Evolutionary conservation across 2,888 invertebrate genomes (phyloP).

Genomic region (Drosophila affinis): DNA sequence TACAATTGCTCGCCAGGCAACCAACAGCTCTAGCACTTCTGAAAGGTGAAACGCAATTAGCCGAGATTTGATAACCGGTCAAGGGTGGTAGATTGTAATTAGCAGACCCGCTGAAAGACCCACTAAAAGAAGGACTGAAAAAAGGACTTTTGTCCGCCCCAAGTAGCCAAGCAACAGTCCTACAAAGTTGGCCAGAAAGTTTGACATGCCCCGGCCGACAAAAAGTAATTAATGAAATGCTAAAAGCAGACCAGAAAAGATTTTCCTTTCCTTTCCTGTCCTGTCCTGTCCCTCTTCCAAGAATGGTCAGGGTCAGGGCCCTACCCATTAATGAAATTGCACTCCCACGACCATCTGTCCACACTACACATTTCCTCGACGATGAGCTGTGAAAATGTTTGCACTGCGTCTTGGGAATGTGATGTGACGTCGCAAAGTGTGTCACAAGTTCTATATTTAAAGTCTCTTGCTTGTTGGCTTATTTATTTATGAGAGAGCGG

Average conservation of each 20-base stretch:
- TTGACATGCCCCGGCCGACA: slow-evolving; percentile 17
- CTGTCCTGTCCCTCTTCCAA: not conserved
- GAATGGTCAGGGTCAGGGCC: not conserved
- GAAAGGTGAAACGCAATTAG: slow-evolving; percentile 56
- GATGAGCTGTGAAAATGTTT: slow-evolving; percentile 13
- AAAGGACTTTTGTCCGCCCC: no score
- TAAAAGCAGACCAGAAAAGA: slow-evolving; percentile 30
- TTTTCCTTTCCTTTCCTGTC: not conserved
- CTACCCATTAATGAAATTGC: slow-evolving; percentile 25
- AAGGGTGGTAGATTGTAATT: slow-evolving; percentile 23
- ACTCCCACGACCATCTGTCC: slow-evolving; percentile 13
- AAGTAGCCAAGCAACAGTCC: slow-evolving; percentile 4
- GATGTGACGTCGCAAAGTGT: not conserved
- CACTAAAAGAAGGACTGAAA: not conserved
- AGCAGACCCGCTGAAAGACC: not conserved
- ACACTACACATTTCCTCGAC: not conserved
- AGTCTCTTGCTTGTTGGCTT: not conserved
- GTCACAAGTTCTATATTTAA: slow-evolving; percentile 13
- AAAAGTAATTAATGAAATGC: slow-evolving; percentile 58
- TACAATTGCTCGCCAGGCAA: slow-evolving; percentile 13
- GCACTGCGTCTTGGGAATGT: slow-evolving; percentile 2
- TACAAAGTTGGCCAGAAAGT: not conserved
- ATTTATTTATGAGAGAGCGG: slow-evolving; percentile 23
- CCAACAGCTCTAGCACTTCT: not conserved
- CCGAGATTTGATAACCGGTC: slow-evolving; percentile 47